These are phyloP conservation scores for Caenorhabditis sinica DNA, from an alignment of 2,888 invertebrate species.

Conservation along the genomic window DNA sequence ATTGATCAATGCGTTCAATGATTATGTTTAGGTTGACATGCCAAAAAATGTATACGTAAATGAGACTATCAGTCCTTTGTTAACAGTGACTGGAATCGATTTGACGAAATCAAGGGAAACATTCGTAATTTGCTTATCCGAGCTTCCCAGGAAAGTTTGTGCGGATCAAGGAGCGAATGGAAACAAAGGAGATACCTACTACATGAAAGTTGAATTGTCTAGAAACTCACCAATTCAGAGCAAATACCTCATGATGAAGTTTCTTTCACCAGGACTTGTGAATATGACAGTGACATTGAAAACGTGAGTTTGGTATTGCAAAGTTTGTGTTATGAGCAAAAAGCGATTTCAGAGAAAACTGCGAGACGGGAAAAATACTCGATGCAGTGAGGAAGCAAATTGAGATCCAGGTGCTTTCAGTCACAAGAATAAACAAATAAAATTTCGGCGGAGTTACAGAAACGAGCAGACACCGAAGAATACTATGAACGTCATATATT, in stretches of 20 bases:
- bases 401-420: conserved; percentile 59
- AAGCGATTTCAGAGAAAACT: conserved; percentile 35
- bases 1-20: neutral
- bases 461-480: conserved; percentile 80
- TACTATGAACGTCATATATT: conserved; percentile 75
- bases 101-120: conserved; percentile 50
- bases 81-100: conserved; percentile 74
- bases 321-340: neutral
- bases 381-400: conserved; percentile 64
- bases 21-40: conserved; percentile 75
- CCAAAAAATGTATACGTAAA: conserved; percentile 80
- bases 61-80: conserved; percentile 79
- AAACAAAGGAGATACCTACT: conserved; percentile 67
- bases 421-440: conserved; percentile 22
- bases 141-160: conserved; percentile 72
- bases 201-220: conserved; percentile 72
- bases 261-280: conserved; percentile 65
- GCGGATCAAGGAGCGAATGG: conserved; percentile 74
- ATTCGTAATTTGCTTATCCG: conserved; percentile 71
- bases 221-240: conserved; percentile 63
- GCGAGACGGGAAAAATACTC: conserved; percentile 57
- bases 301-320: conserved; percentile 43
- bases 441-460: conserved; percentile 60
- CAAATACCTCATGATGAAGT: conserved; percentile 76
- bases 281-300: conserved; percentile 71